Conservation (phyloP, 2,888 invertebrate genomes). For the Steromphala cineraria region DNA sequence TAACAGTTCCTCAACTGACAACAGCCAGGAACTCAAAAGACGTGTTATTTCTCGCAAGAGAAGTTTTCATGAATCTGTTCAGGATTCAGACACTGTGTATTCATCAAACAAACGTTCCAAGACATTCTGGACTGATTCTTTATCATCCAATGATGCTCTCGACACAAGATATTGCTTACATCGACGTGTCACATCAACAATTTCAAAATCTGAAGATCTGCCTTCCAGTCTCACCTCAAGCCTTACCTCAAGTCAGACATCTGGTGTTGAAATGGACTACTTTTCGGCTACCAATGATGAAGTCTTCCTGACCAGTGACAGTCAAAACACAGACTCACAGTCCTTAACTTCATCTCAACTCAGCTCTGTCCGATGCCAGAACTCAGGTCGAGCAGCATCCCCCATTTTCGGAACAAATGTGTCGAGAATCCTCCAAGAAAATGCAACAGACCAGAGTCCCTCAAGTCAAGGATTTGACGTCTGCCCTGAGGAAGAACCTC, state of each 20-base stretch:
- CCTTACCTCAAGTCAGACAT: slow-evolving; percentile 16
- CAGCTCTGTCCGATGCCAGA: neutral
- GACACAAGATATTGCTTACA: neutral
- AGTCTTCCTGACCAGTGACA: slow-evolving; percentile 44
- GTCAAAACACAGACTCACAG: neutral
- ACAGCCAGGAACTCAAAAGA: too few species aligned
- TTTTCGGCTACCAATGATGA: slow-evolving; percentile 52
- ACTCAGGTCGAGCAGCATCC: slow-evolving; percentile 14
- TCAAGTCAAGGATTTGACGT: slow-evolving; percentile 55
- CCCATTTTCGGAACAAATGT: slow-evolving; percentile 36
- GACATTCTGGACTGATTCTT: neutral
- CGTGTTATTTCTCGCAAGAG: neutral
- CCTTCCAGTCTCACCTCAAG: slow-evolving; percentile 38
- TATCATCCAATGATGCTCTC: neutral
- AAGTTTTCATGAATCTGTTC: neutral
- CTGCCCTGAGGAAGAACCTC: neutral
- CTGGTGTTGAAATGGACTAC: slow-evolving; percentile 38
- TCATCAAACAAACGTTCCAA: neutral
- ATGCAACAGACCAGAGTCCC: neutral
- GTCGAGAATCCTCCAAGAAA: neutral
- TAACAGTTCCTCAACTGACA: too few species aligned
- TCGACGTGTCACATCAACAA: neutral
- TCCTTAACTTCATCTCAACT: neutral
- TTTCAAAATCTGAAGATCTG: neutral
- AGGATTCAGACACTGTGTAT: neutral